phyloP scores from a whole-genome alignment of 2,797 vertebrate species.

The Neoniphon sammara region DNA sequence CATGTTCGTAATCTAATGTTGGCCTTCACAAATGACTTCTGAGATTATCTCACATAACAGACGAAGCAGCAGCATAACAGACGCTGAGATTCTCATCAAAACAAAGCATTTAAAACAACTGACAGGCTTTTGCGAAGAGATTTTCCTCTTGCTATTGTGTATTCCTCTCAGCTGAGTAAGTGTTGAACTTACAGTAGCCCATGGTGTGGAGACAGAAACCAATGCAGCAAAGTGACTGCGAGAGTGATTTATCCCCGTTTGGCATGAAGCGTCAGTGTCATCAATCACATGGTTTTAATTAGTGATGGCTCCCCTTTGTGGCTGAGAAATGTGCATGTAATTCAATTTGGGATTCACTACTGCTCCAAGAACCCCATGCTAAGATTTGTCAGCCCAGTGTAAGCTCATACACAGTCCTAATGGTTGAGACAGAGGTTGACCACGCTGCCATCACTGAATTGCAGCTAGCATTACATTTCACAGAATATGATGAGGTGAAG shows the following conservation, averaged over 20 bases:
- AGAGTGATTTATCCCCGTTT: conserved; percentile 77
- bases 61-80: conserved; percentile 28
- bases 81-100: conserved; percentile 18
- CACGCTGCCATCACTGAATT: conserved; percentile 21
- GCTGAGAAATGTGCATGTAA: conserved; percentile 87
- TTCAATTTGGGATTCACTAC: conserved; percentile 84
- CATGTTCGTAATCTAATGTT: conserved; percentile 43
- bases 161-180: conserved; percentile 57
- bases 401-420: conserved; percentile 55
- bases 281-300: conserved; percentile 87
- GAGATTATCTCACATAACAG: conserved; percentile 42
- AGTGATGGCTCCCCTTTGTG: conserved; percentile 85
- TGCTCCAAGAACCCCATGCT: conserved; percentile 69
- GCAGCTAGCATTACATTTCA: background rate
- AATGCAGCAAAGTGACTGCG: conserved; percentile 83
- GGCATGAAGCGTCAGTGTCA: conserved; percentile 79
- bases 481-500: background rate
- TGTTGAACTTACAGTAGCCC: conserved; percentile 77
- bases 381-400: conserved; percentile 65
- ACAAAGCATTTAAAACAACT: conserved; percentile 41
- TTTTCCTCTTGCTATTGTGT: conserved; percentile 38
- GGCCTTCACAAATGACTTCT: conserved; percentile 43
- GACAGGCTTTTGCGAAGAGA: background rate
- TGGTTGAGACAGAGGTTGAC: conserved; percentile 15
- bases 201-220: conserved; percentile 71